Base-by-base conservation (phyloP, 2,113 vertebrate genomes). In the Vidua macroura region DNA sequence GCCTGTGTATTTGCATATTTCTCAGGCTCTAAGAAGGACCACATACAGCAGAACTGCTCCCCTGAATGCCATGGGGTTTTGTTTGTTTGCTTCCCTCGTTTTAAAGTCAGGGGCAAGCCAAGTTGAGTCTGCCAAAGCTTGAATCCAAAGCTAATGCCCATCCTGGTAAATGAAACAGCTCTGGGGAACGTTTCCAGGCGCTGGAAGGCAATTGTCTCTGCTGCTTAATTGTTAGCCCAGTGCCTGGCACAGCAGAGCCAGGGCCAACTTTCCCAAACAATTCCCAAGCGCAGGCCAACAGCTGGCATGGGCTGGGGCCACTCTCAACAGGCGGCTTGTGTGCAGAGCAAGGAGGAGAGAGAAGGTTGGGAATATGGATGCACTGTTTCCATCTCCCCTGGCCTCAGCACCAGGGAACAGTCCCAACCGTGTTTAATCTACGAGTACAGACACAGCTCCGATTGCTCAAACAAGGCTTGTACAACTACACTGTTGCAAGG, bases 261-360 rank as follows among this genome's bases (percentile, higher is more conserved):
- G 30, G 48, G 60, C 88, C 91, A 96, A n/a, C 68, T 78, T 86
- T 94, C 91, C 88, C 83, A 78, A 94, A 96, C 95, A 95, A 94
- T 94, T 88, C 68, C 73, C 68, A 63, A 81, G 70, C 0, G 0
- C 2, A 1, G 60, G 80, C 95, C 88, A 96, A 55, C 56, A 93
- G 86, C 86, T 93, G 88, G 80, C 90, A 86, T 16, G 44, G 60
- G 35, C 80, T 25, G 7, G 52, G 52, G 44, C 39, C 21, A 1
- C 2, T 18, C 67, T 94, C 72, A 39, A 83, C 31, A 28, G 72
- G 83, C 10, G 0, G 55, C 41, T 31, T 82, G 35, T 59, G 62
- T 31, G 63, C n/a, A 14, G 59, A 74, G 72, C 82, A 80, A 1
- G 6, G 55, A 68, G 49, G 10, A 64, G 13, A 74, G 63, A 24